Evolutionary conservation across 2,797 vertebrate species (phyloP).

Genomic region (Crocodylus rhombifer): DNA sequence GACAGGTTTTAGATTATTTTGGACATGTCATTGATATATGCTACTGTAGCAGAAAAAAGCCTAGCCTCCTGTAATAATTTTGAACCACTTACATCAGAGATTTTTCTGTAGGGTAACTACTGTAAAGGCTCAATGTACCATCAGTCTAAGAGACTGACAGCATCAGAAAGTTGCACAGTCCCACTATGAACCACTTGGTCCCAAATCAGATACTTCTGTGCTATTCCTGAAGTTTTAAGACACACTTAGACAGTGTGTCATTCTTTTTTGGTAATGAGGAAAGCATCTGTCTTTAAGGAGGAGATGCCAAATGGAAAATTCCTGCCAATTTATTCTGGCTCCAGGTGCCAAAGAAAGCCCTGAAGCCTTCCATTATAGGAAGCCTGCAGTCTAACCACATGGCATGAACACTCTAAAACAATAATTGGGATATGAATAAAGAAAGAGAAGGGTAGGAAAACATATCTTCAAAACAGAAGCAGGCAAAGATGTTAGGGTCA

Average conservation of each 20-base stretch:
- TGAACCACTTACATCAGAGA: not conserved
- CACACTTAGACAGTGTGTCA: conserved; percentile 35
- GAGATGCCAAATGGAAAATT: conserved; percentile 45
- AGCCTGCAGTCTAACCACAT: not conserved
- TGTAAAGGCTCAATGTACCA: not conserved
- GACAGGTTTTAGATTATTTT: not conserved
- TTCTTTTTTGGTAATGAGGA: conserved; percentile 37
- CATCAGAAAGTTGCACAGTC: rapidly evolving
- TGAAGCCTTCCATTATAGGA: not conserved
- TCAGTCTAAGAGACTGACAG: not conserved
- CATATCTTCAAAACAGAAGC: not conserved
- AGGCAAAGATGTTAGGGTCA: not conserved
- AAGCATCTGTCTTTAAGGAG: conserved; percentile 31
- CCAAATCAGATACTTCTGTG: not conserved
- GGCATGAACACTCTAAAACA: not conserved
- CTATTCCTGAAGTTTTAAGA: not conserved
- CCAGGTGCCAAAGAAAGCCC: not conserved
- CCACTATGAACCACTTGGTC: rapidly evolving
- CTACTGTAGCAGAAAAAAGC: not conserved
- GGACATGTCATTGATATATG: no score
- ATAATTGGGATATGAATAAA: not conserved
- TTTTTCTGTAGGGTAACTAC: not conserved
- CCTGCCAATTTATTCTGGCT: conserved; percentile 34
- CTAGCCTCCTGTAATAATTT: not conserved
- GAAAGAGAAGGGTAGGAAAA: not conserved